phyloP scores from a whole-genome alignment of 1,140 invertebrate genomes.

The Bombus haemorrhoidalis region DNA sequence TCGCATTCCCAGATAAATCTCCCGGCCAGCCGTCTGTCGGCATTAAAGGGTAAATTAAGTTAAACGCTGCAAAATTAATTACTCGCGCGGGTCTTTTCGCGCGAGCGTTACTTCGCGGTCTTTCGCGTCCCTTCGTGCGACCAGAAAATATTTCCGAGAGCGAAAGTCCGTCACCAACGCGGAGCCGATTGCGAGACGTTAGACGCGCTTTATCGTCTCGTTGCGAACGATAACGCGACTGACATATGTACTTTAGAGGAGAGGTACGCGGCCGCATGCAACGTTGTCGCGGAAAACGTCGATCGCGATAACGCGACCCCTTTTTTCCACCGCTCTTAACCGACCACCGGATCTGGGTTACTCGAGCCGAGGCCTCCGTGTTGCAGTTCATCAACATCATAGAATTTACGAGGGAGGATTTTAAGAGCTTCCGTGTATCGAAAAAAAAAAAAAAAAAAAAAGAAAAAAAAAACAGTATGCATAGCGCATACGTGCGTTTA shows the following conservation, averaged over 20 bases:
- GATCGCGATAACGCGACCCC: constrained; percentile 12
- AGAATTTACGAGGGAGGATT: neutral
- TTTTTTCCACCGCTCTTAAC: neutral
- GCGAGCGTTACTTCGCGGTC: neutral
- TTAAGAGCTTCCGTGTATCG: neutral
- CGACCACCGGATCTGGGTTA: neutral
- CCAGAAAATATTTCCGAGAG: constrained; percentile 31
- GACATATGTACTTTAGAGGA: constrained; percentile 14
- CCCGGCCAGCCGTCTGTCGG: constrained; percentile 31
- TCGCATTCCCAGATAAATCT: constrained; percentile 57
- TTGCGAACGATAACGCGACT: constrained; percentile 5
- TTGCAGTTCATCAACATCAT: neutral
- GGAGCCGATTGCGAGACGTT: neutral
- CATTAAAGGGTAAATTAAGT: constrained; percentile 66
- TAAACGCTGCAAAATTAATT: constrained; percentile 67
- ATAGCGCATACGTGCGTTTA: too few species aligned
- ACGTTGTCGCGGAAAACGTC: neutral
- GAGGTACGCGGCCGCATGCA: constrained; percentile 4
- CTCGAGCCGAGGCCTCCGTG: neutral
- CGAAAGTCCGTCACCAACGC: too few species aligned
- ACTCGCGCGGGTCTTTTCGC: constrained; percentile 18
- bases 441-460: too few species aligned
- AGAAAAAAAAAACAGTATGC: too few species aligned
- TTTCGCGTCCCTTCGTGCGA: neutral
- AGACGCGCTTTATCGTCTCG: constrained; percentile 3